These are phyloP conservation scores for Glyphotaelius pellucidus DNA, from an alignment of 2,888 invertebrate species.

Conservation along the genomic window DNA sequence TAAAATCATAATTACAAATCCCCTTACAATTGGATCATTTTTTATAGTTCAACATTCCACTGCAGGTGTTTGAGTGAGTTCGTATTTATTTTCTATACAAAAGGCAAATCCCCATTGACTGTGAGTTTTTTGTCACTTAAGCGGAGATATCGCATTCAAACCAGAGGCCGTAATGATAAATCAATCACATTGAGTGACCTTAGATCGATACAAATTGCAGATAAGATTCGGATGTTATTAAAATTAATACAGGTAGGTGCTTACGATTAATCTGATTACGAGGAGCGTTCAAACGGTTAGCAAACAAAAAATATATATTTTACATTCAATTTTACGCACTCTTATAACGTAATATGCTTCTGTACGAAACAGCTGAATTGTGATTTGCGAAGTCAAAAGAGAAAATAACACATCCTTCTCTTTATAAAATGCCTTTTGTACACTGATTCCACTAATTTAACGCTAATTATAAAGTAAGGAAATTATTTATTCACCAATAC, in stretches of 20 bases:
- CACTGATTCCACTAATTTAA: too few relatives aligned
- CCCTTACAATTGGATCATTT: constrained; percentile 6
- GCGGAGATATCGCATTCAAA: constrained; percentile 57
- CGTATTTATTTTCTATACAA: constrained; percentile 21
- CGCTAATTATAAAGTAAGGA: too few relatives aligned
- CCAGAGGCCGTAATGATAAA: constrained; percentile 54
- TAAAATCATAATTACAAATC: constrained; percentile 4
- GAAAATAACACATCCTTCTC: too few relatives aligned
- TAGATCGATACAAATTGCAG: constrained; percentile 28
- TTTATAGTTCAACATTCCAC: constrained; percentile 57
- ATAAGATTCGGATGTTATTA: constrained; percentile 47
- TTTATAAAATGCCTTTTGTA: too few relatives aligned
- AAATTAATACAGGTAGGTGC: constrained; percentile 37
- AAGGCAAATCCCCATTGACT: constrained; percentile 59
- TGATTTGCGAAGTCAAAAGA: too few relatives aligned
- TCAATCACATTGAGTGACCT: constrained; percentile 58
- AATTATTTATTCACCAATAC: too few relatives aligned
- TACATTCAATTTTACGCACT: too few relatives aligned
- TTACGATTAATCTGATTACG: not conserved
- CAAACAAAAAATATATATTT: not conserved
- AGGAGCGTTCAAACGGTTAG: not conserved
- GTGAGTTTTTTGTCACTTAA: constrained; percentile 50
- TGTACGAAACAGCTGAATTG: too few relatives aligned
- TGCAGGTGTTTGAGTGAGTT: constrained; percentile 51
- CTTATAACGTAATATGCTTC: too few relatives aligned